A percentile compares a stretch with the other conserved stretches of the same genome.
phyloP scores from a whole-genome alignment of 2,113 vertebrate species.

The Zootoca vivipara region DNA sequence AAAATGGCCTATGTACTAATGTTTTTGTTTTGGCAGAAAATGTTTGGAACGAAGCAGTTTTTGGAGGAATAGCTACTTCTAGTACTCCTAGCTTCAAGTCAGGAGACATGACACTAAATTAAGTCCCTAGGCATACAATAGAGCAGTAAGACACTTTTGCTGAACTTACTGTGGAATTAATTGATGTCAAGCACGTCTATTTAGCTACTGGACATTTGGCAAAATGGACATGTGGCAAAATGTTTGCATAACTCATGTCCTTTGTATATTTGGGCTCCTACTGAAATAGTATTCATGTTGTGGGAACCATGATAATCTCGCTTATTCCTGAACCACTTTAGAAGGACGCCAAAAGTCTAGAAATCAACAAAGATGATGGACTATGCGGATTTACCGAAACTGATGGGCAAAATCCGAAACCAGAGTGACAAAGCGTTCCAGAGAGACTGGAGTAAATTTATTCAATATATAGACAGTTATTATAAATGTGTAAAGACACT shows the following conservation, averaged over 20 bases:
- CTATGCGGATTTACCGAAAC: too few species aligned
- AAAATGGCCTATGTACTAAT: slow-evolving; percentile 18
- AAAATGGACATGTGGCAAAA: background rate
- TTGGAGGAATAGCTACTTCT: background rate
- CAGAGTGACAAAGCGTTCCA: too few species aligned
- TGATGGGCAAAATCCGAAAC: too few species aligned
- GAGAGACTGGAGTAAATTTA: too few species aligned
- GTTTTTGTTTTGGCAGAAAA: slow-evolving; percentile 71
- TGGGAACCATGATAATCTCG: too few species aligned
- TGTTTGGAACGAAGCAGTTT: slow-evolving; percentile 86
- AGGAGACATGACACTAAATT: background rate
- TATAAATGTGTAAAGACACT: too few species aligned
- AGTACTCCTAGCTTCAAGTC: background rate
- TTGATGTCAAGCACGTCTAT: background rate
- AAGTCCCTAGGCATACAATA: background rate
- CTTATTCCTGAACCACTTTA: too few species aligned
- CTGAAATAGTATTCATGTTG: too few species aligned
- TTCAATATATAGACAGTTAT: too few species aligned
- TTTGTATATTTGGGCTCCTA: background rate
- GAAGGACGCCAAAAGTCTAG: too few species aligned
- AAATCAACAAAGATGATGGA: too few species aligned
- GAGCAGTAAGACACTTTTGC: background rate
- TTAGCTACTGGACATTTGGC: background rate
- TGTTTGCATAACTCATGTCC: background rate
- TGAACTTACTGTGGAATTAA: background rate